phyloP scores from a whole-genome alignment of 2,113 vertebrate genomes.

The Brienomyrus brachyistius region DNA sequence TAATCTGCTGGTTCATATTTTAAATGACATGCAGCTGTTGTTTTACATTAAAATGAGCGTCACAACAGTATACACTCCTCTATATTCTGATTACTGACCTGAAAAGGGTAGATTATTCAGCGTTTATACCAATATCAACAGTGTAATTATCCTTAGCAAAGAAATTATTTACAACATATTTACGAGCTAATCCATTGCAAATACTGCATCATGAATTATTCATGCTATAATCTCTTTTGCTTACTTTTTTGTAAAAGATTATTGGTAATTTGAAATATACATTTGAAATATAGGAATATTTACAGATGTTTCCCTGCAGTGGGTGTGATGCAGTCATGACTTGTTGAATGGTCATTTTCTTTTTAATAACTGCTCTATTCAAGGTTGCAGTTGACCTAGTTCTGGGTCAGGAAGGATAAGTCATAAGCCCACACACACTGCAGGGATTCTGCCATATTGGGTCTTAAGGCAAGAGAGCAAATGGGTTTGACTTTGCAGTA shows the following conservation, averaged over 20 bases:
- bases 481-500: background rate
- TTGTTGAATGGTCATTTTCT: background rate
- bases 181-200: background rate
- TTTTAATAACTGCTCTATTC: background rate
- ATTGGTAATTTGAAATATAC: background rate
- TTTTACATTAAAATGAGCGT: background rate
- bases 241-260: background rate
- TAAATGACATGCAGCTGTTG: background rate
- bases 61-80: background rate
- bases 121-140: background rate
- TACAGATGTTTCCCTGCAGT: background rate
- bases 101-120: background rate
- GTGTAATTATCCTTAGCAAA: background rate
- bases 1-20: background rate
- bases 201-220: constrained; percentile 1
- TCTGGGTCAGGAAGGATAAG: background rate
- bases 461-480: background rate
- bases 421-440: background rate
- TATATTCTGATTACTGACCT: background rate
- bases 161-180: background rate
- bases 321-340: background rate
- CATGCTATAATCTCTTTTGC: background rate
- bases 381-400: background rate
- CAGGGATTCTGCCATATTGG: background rate
- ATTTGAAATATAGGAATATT: background rate